A percentile compares a stretch with the other conserved stretches of the same genome.
Conservation (phyloP, 2,888 invertebrate genomes). For the Megamerina dolium region DNA sequence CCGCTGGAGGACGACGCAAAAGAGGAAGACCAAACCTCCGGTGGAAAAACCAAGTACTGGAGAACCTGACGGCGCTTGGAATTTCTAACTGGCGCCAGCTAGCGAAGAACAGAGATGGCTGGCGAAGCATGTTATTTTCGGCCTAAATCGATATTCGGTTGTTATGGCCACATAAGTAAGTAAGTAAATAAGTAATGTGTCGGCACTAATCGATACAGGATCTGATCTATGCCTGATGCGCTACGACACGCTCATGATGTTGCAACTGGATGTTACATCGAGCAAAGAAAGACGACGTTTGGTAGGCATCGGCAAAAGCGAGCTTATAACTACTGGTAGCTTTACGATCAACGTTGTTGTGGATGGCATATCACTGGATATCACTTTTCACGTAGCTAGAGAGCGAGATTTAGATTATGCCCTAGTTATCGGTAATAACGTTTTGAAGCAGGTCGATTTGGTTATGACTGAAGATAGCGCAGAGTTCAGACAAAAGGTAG, state of each 20-base stretch:
- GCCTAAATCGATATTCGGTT: too few species aligned
- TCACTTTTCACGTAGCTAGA: slow-evolving; percentile 7
- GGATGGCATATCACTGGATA: background rate
- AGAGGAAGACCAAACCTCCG: too few species aligned
- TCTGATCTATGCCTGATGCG: slow-evolving; percentile 12
- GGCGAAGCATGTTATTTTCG: too few species aligned
- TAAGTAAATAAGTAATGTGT: too few species aligned
- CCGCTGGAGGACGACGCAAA: too few species aligned
- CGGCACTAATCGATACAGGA: too few species aligned
- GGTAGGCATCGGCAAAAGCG: slow-evolving; percentile 9
- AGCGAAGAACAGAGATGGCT: too few species aligned
- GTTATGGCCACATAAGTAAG: too few species aligned
- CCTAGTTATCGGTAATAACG: background rate
- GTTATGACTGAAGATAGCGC: background rate
- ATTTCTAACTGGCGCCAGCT: too few species aligned
- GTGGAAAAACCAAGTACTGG: too few species aligned
- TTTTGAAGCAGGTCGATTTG: slow-evolving; percentile 1
- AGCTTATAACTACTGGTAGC: slow-evolving; percentile 9
- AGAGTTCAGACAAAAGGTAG: slow-evolving; percentile 1
- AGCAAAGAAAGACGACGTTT: slow-evolving; percentile 8
- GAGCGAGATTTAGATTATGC: slow-evolving; percentile 7
- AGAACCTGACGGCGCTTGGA: too few species aligned
- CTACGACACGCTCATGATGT: slow-evolving; percentile 7
- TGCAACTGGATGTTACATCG: slow-evolving; percentile 6
- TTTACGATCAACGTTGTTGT: background rate